Conservation (phyloP, 2,888 invertebrate genomes). For the Trissoscelio sp. region DNA sequence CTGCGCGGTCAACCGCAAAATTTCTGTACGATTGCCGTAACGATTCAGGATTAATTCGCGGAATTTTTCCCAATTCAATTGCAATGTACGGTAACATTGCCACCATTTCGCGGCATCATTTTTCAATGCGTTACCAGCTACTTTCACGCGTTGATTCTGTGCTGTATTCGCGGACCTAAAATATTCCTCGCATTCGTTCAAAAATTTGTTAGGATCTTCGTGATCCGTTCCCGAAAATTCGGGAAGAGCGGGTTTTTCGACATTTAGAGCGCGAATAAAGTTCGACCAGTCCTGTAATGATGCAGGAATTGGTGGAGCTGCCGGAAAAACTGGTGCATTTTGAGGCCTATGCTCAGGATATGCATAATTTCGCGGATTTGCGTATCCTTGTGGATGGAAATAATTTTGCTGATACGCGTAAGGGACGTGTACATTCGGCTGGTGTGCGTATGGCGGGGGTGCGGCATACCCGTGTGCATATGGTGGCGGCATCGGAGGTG, state of each 20-base stretch:
- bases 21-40: background rate
- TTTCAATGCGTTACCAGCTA: background rate
- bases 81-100: slow-evolving; percentile 9
- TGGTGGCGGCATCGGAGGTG: too few species aligned
- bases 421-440: too few species aligned
- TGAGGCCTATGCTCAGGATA: too few species aligned
- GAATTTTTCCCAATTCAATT: slow-evolving; percentile 26
- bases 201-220: slow-evolving; percentile 11
- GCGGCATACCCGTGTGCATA: too few species aligned
- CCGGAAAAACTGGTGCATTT: too few species aligned
- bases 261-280: slow-evolving; percentile 9
- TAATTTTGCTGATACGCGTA: too few species aligned
- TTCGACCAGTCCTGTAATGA: background rate
- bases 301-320: too few species aligned
- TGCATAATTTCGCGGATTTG: too few species aligned
- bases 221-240: slow-evolving; percentile 1
- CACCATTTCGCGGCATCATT: slow-evolving; percentile 29
- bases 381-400: too few species aligned
- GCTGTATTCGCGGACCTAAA: background rate
- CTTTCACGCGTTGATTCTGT: background rate
- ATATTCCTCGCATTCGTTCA: slow-evolving; percentile 14
- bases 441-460: too few species aligned
- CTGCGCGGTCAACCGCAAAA: slow-evolving; percentile 7
- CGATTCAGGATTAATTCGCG: background rate
- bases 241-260: background rate